Conservation (phyloP, 2,888 invertebrate genomes). For the Noctua janthe region DNA sequence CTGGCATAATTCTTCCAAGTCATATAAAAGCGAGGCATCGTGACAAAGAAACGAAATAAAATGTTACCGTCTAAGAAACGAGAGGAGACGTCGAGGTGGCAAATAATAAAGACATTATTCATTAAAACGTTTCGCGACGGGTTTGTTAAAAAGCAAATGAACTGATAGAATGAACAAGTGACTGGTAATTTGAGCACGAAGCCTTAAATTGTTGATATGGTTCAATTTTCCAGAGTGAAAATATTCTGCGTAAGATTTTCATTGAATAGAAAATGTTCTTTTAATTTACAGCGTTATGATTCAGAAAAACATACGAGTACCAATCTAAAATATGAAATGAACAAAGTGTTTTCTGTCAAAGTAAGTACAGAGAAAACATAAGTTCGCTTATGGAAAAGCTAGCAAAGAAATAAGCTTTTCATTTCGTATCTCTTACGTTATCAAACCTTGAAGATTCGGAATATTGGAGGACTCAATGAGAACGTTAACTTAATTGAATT, state of each 20-base stretch:
- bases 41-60: neutral
- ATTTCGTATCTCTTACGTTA: neutral
- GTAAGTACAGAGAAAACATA: neutral
- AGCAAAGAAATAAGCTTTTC: neutral
- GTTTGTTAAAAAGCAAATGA: conserved; percentile 16
- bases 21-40: neutral
- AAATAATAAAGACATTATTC: neutral
- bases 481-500: neutral
- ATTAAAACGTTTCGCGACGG: neutral
- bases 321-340: neutral
- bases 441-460: neutral
- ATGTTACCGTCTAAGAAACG: neutral
- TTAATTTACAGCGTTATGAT: neutral
- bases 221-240: neutral
- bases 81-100: neutral
- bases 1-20: neutral
- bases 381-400: neutral
- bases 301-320: neutral
- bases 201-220: neutral
- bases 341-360: neutral
- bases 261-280: neutral
- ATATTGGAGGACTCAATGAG: neutral
- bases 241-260: neutral
- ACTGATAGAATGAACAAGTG: conserved; percentile 12
- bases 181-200: conserved; percentile 31